These are phyloP conservation scores for Hoplostethus atlanticus DNA, from an alignment of 2,797 vertebrate species.

Conservation along the genomic window DNA sequence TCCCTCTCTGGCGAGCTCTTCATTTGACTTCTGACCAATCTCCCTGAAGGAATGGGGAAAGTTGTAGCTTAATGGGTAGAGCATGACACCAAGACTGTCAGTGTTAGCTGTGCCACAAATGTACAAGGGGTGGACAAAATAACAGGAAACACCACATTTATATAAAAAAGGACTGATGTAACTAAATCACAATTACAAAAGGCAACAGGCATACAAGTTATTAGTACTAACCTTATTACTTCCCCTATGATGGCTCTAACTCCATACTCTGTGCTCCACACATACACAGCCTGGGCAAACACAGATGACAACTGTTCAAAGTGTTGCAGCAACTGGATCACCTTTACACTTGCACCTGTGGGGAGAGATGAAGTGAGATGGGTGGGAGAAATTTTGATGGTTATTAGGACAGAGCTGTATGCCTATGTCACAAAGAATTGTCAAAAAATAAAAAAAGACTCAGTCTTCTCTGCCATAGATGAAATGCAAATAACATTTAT, in stretches of 20 bases:
- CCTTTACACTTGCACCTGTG: slow-evolving; percentile 92
- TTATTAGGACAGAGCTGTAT: neutral
- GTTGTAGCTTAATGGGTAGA: neutral
- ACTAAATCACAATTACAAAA: too few relatives aligned
- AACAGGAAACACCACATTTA: neutral
- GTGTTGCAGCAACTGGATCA: slow-evolving; percentile 95
- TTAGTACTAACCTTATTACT: slow-evolving; percentile 87
- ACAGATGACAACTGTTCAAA: slow-evolving; percentile 93
- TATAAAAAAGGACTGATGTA: too few relatives aligned
- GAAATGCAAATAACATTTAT: neutral
- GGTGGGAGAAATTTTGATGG: neutral
- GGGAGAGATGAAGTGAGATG: slow-evolving; percentile 7
- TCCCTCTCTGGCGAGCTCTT: slow-evolving; percentile 90
- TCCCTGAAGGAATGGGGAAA: slow-evolving; percentile 82
- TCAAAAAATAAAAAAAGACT: too few relatives aligned
- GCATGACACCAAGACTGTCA: neutral
- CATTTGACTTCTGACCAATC: slow-evolving; percentile 92
- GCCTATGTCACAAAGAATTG: too few relatives aligned
- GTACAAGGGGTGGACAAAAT: neutral
- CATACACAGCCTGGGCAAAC: slow-evolving; percentile 90
- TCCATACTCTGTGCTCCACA: slow-evolving; percentile 94
- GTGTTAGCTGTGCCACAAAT: neutral
- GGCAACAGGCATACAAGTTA: neutral
- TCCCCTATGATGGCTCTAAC: slow-evolving; percentile 93
- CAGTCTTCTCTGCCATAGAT: too few relatives aligned